Conservation (phyloP, 2,888 invertebrate species). For the Metalampra italica region DNA sequence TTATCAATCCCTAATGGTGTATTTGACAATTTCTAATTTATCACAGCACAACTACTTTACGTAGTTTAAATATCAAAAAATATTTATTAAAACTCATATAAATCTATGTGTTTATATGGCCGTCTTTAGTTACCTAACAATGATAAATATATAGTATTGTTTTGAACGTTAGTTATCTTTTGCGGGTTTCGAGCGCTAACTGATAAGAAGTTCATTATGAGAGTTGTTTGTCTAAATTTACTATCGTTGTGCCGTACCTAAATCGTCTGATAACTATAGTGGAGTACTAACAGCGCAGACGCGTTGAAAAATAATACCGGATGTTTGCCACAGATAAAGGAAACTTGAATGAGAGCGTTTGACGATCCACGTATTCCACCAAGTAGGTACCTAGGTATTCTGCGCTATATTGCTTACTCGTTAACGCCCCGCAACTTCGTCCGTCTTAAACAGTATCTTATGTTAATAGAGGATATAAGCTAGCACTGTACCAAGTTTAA, state of each 20-base stretch:
- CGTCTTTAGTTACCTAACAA: conserved; percentile 37
- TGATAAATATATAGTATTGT: conserved; percentile 49
- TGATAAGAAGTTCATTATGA: conserved; percentile 50
- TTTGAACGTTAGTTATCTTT: conserved; percentile 50
- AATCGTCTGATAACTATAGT: conserved; percentile 45
- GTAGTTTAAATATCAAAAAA: neutral
- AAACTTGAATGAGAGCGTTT: conserved; percentile 47
- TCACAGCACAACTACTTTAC: conserved; percentile 19
- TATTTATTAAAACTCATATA: neutral
- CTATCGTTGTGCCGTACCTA: conserved; percentile 45
- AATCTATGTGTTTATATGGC: neutral
- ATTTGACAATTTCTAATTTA: conserved; percentile 25
- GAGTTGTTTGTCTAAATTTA: conserved; percentile 53
- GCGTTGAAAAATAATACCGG: conserved; percentile 59
- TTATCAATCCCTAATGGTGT: conserved; percentile 28
- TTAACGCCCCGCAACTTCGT: too few species aligned
- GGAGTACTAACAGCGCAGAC: conserved; percentile 39
- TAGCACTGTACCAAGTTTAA: too few species aligned
- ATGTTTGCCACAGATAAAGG: conserved; percentile 68
- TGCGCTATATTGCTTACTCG: too few species aligned
- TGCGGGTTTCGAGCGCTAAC: conserved; percentile 42
- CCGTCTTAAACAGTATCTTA: too few species aligned
- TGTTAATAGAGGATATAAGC: too few species aligned
- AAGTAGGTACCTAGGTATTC: neutral
- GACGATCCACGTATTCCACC: conserved; percentile 2